phyloP scores from a whole-genome alignment of 2,888 invertebrate genomes.

The Chrysotoxum bicinctum region DNA sequence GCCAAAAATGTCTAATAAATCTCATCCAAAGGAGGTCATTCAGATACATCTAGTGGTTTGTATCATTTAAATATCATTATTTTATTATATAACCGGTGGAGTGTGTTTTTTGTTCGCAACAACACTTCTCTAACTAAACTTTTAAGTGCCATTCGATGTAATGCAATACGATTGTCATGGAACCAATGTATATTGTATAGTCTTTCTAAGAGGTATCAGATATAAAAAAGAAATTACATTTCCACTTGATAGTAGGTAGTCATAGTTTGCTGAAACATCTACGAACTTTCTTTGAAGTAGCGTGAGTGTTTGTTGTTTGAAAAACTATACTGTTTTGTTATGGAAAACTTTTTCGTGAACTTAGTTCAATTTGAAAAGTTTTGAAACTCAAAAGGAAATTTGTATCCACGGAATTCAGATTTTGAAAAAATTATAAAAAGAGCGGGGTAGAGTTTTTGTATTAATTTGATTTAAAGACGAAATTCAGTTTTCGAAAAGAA shows the following conservation, averaged over 20 bases:
- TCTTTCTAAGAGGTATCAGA: background rate
- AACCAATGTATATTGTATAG: background rate
- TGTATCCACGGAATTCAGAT: background rate
- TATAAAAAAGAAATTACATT: background rate
- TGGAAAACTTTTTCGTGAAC: slow-evolving; percentile 1
- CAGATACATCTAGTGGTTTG: slow-evolving; percentile 29
- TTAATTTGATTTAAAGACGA: background rate
- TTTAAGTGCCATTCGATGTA: slow-evolving; percentile 22
- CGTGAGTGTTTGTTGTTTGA: slow-evolving; percentile 3
- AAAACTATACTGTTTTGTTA: slow-evolving; percentile 8
- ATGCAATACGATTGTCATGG: background rate
- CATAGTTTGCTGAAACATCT: background rate
- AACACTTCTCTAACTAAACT: background rate
- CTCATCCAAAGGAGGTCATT: slow-evolving; percentile 48
- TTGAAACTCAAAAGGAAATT: background rate
- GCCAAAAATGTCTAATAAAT: slow-evolving; percentile 65
- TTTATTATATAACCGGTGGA: background rate
- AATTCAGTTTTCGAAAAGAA: background rate
- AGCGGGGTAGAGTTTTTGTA: background rate
- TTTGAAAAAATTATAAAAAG: background rate
- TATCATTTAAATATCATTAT: slow-evolving; percentile 43
- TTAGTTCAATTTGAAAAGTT: slow-evolving; percentile 2
- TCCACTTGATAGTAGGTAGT: background rate
- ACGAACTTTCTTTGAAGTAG: background rate
- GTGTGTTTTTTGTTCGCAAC: background rate